A percentile compares a stretch with the other conserved stretches of the same genome.
Conservation (phyloP, 2,888 invertebrate species). For the Eretmocerus hayati region DNA sequence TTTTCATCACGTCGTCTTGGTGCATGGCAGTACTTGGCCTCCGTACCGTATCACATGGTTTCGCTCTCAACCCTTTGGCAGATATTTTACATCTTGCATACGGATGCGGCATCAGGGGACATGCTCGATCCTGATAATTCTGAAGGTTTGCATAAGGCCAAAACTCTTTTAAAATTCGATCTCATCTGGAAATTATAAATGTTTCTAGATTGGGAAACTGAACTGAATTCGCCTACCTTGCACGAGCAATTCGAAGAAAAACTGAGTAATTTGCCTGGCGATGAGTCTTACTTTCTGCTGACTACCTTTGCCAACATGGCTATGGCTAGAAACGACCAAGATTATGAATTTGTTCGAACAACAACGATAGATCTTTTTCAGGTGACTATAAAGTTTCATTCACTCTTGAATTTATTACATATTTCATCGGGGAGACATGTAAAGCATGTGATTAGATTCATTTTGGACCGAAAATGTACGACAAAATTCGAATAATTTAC, state of each 20-base stretch:
- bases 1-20: slow-evolving; percentile 66
- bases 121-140: slow-evolving; percentile 23
- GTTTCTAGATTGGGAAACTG: slow-evolving; percentile 46
- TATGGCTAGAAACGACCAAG: slow-evolving; percentile 54
- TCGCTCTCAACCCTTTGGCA: slow-evolving; percentile 58
- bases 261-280: slow-evolving; percentile 57
- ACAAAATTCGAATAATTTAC: too few relatives aligned
- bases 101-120: slow-evolving; percentile 47
- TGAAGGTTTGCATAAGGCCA: slow-evolving; percentile 5
- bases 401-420: too few relatives aligned
- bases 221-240: slow-evolving; percentile 48
- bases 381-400: slow-evolving; percentile 45
- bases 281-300: slow-evolving; percentile 69
- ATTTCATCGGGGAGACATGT: too few relatives aligned
- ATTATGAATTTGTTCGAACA: slow-evolving; percentile 59
- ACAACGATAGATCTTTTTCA: slow-evolving; percentile 64
- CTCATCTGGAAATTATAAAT: too few relatives aligned
- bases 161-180: neutral
- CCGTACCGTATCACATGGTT: slow-evolving; percentile 61
- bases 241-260: slow-evolving; percentile 59
- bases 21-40: slow-evolving; percentile 76
- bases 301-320: slow-evolving; percentile 78
- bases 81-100: slow-evolving; percentile 58
- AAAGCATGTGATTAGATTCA: too few relatives aligned
- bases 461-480: too few relatives aligned